Evolutionary conservation across 2,888 invertebrate species (phyloP).

Genomic region (Zhuqinia jingwanae): DNA sequence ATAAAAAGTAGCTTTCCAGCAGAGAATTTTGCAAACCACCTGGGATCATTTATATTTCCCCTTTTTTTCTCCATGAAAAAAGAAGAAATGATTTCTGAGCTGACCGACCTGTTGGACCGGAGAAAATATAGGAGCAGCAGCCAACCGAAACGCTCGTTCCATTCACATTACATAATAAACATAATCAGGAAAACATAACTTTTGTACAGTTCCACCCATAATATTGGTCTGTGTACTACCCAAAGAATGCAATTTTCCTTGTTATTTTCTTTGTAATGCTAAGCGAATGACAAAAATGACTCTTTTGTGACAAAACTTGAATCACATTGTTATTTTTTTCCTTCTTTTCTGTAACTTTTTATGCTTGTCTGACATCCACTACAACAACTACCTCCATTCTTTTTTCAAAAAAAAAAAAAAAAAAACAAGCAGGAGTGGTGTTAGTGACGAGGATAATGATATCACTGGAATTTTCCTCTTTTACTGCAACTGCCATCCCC

Average conservation of each 20-base stretch:
- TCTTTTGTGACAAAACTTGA: background rate
- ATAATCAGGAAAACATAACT: background rate
- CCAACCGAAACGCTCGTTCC: background rate
- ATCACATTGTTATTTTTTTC: background rate
- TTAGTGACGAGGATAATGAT: background rate
- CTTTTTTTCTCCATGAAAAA: background rate
- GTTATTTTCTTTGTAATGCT: no score
- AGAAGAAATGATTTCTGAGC: background rate
- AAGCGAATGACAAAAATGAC: background rate
- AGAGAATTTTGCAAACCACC: no score
- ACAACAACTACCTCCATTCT: no score
- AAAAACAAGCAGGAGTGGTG: background rate
- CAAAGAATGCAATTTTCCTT: no score
- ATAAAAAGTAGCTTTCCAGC: background rate
- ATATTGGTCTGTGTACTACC: no score
- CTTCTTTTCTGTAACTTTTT: background rate
- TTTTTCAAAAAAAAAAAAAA: no score
- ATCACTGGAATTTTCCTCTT: background rate
- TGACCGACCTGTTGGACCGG: conserved; percentile 25
- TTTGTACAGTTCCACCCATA: no score
- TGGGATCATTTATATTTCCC: background rate
- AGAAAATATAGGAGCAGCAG: background rate
- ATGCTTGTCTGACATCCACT: no score
- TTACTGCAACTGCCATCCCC: background rate
- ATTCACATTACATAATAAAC: background rate